Base-by-base conservation (phyloP, 2,888 invertebrate genomes). In the Mantis religiosa region DNA sequence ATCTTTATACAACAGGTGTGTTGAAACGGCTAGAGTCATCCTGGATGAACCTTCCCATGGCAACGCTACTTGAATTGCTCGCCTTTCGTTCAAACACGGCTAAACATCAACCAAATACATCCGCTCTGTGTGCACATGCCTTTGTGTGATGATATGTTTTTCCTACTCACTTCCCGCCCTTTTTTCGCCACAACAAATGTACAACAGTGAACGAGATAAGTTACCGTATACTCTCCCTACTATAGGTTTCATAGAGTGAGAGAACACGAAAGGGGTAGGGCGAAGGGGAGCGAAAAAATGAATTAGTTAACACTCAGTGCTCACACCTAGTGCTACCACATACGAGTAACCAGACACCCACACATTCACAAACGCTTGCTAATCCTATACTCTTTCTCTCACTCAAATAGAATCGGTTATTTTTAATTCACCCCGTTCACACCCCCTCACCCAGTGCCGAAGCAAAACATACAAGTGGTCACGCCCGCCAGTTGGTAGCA, bases 361-460 rank as follows among this genome's bases (percentile, higher is more conserved):
- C 54, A 71, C 54, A 71, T 71, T 20, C 25, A 71, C 15, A 71
- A 87, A 25, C 82, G 30, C 71, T 81, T 41, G 81, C 87, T 87
- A 87, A 87, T 87, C 87, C 87, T 71, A 34, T 27, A 87, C 82
- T 82, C 41, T 87, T 82, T 82, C 41, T 87, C 87, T 82, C 89
- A 87, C 88, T 89, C 89, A 89, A 89, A 89, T 89, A 86, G 89
- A 89, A 89, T 89, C 89, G 88, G 89, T 89, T 89, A 89, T 89
- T 89, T 89, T 89, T 89, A 89, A 89, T 89, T 89, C 89, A 87
- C 34, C 30, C 54, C 54, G 54, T 71, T 71, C 54, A 12, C 41
- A 71, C 87, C 25, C 20, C 82, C 82, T 85, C 85, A 20, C 86
- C 30, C 87, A 82, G 30, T 30, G 47, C 30, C 47, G 82, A 87